Evolutionary conservation across 92 coral and sea anemone species (phyloP).

Genomic region (Montipora capitata): DNA sequence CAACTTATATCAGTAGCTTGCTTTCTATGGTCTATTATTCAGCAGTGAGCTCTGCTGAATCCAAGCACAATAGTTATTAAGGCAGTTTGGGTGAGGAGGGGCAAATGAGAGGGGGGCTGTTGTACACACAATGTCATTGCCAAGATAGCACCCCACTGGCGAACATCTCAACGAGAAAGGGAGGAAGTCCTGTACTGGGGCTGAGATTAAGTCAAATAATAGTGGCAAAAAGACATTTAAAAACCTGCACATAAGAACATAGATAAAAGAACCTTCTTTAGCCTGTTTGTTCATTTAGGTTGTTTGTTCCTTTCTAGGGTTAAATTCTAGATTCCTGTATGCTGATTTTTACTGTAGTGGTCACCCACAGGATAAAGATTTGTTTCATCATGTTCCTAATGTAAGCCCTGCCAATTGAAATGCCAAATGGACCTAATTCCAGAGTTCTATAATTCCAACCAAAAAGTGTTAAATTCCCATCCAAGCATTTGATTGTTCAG

Average conservation of each 20-base stretch:
- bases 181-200: neutral
- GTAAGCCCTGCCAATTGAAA: no score
- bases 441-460: neutral
- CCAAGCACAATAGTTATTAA: constrained; percentile 13
- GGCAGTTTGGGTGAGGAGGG: constrained; percentile 2
- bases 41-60: constrained; percentile 4
- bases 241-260: no score
- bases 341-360: constrained; percentile 10
- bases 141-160: constrained; percentile 3
- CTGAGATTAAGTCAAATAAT: constrained; percentile 3
- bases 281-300: no score
- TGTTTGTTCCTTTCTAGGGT: neutral
- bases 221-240: neutral
- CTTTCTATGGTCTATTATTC: constrained; percentile 8
- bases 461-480: neutral
- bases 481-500: no score
- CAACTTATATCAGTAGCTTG: neutral
- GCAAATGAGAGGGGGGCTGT: constrained; percentile 13
- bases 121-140: constrained; percentile 2
- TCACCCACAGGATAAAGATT: neutral
- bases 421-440: constrained; percentile 5
- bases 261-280: no score
- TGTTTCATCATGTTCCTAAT: neutral
- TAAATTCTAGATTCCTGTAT: neutral
- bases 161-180: neutral